Evolutionary conservation across 2,888 invertebrate species (phyloP).

Genomic region (Onchidella celtica): DNA sequence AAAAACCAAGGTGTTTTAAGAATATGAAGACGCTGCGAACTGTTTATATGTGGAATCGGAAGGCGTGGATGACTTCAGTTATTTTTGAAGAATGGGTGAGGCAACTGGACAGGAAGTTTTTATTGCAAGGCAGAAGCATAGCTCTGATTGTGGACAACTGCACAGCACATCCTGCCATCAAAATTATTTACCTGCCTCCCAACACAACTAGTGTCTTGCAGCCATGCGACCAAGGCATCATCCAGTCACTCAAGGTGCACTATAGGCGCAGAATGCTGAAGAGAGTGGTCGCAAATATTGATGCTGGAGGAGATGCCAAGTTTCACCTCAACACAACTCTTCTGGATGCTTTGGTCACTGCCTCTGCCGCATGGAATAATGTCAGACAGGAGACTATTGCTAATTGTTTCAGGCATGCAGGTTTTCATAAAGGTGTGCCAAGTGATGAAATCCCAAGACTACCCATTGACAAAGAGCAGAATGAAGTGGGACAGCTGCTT

Average conservation of each 20-base stretch:
- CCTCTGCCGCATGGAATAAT: not conserved
- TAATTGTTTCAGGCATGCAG: not conserved
- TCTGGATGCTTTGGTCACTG: not conserved
- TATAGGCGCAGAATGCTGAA: not conserved
- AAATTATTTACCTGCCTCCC: conserved; percentile 59
- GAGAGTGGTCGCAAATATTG: not conserved
- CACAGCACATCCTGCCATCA: conserved; percentile 54
- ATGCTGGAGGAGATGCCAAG: not conserved
- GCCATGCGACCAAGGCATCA: conserved; percentile 63
- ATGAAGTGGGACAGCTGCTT: not conserved
- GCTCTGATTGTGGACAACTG: conserved; percentile 60
- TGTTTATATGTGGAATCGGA: conserved; percentile 51
- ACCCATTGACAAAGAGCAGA: not conserved
- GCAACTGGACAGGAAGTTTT: conserved; percentile 51
- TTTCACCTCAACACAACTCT: not conserved
- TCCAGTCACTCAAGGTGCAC: conserved; percentile 49
- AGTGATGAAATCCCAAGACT: not conserved
- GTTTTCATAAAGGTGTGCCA: not conserved
- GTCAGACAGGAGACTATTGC: not conserved
- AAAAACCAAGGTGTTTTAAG: conserved; percentile 58
- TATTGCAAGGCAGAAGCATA: conserved; percentile 41
- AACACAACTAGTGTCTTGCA: conserved; percentile 59
- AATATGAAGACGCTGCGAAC: conserved; percentile 52
- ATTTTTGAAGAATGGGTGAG: conserved; percentile 57
- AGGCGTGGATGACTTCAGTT: conserved; percentile 57